Conservation (phyloP, 2,888 invertebrate genomes). For the Axea sp. region DNA sequence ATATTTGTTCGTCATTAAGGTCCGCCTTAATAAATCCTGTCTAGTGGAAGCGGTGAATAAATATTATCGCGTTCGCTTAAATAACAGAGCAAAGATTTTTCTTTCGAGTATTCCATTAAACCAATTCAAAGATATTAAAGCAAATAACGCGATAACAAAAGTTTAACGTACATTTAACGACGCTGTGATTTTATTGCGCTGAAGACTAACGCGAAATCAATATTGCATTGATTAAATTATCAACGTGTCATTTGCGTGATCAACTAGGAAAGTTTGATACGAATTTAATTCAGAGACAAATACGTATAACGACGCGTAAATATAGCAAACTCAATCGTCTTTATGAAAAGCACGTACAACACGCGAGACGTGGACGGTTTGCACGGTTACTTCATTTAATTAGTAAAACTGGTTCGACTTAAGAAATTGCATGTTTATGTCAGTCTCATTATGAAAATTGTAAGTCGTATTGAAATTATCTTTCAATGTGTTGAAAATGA, state of each 20-base stretch:
- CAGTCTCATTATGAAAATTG: constrained; percentile 38
- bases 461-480: constrained; percentile 25
- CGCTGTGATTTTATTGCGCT: too few relatives aligned
- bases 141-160: too few relatives aligned
- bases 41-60: constrained; percentile 33
- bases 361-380: constrained; percentile 44
- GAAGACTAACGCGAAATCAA: too few relatives aligned
- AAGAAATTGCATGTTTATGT: constrained; percentile 54
- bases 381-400: constrained; percentile 50
- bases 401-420: constrained; percentile 47
- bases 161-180: too few relatives aligned
- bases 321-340: constrained; percentile 22
- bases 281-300: constrained; percentile 16
- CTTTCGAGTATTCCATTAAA: too few relatives aligned
- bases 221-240: too few relatives aligned
- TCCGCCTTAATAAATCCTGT: constrained; percentile 24
- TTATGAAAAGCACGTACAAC: constrained; percentile 45
- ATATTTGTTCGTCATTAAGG: constrained; percentile 59
- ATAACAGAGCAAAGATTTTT: constrained; percentile 31
- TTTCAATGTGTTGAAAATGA: constrained; percentile 3
- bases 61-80: constrained; percentile 32
- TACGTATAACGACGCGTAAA: constrained; percentile 22
- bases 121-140: too few relatives aligned
- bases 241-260: too few relatives aligned
- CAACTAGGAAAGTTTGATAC: too few relatives aligned